Base-by-base conservation (phyloP, 2,113 vertebrate genomes). In the Pitta sordida region DNA sequence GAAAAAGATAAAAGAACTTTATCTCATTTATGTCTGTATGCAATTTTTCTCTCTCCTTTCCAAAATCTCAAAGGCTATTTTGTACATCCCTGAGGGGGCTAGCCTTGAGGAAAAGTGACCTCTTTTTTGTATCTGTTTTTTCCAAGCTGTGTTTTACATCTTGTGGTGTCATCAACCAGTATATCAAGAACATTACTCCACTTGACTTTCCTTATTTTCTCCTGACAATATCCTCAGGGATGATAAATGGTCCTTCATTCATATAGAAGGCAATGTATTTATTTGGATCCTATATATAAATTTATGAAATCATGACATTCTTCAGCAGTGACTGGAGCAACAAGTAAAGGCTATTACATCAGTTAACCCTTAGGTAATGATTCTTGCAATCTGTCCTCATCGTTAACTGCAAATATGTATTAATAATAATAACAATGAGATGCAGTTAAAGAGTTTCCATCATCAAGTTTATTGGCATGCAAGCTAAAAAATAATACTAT, bases 211-310 rank as follows among this genome's bases (percentile, higher is more conserved):
- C 79, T 95, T 96, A 96, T 97, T 97, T 97, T 93, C 83, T 96
- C 30, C 69, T 97, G 95, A 97, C 96, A 97, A 15, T 96, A 91
- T 96, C 96, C 96, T 90, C 88, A 41, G 90, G 69, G 89, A 92
- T 98, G 97, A 98, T 96, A 95, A 97, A 98, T 96, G 70, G n/a
- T 53, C 34, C 37, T 85, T 90, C 56, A 81, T 96, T 95, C 51
- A 41, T 83, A 63, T 88, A 65, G 76, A 95, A 77, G 88, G 81
- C 63, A 90, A 96, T 88, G 39, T 91, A 91, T 96, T 97, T 97
- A 95, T 97, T 97, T 96, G 60, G 64, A 88, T 94, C 64, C 81
- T 90, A 27, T 65, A 93, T 90, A 27, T 65, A 93, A 88, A 77
- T 93, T 96, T 95, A 95, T 96, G 71, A 97, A 97, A 90, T 94